Evolutionary conservation across 2,888 invertebrate species (phyloP), one percentile per base, ranked within the genome.

Genomic region (Heliconius ismenius): DNA sequence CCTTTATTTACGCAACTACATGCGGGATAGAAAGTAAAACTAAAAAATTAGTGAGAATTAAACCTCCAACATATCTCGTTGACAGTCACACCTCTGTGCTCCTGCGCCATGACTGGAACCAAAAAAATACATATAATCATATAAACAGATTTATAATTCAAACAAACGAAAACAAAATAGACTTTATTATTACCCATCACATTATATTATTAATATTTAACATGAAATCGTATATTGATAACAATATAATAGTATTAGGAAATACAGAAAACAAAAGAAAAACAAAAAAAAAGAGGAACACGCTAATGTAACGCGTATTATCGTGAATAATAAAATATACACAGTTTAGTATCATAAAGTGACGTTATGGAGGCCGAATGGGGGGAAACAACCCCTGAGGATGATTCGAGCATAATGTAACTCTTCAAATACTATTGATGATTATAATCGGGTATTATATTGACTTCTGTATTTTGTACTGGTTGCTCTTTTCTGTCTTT

Each of bases 291-390:
- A 83, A 78, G 86, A 86, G 86, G 85, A 89, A 87, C 85, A 89
- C 85, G 88, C 89, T 92, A 91, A 92, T 92, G 91, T 90, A 89
- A 81, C 86, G 85, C 84, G 88, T 90, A 92, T 92, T 91, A 92
- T 87, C 89, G 90, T 92, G 90, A 92, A 92, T 92, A 92, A 92
- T 92, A 92, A 89, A 89, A 90, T 90, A 88, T 79, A 86, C 84
- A 88, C 90, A 87, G 88, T 86, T 84, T 87, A 88, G 89, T 89
- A 92, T 91, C 91, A 91, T 91, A 92, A 92, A 92, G 90, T 88
- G 91, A 91, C 90, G 89, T 89, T 90, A 88, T 88, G 90, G 90
- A 90, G 24, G 90, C 90, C 90, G 92, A 92, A 89, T 88, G 89
- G 88, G 88, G 90, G 87, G 88, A 92, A 91, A 92, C 82, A 84